phyloP scores from a whole-genome alignment of 2,888 invertebrate genomes.

The Eretmocerus hayati region DNA sequence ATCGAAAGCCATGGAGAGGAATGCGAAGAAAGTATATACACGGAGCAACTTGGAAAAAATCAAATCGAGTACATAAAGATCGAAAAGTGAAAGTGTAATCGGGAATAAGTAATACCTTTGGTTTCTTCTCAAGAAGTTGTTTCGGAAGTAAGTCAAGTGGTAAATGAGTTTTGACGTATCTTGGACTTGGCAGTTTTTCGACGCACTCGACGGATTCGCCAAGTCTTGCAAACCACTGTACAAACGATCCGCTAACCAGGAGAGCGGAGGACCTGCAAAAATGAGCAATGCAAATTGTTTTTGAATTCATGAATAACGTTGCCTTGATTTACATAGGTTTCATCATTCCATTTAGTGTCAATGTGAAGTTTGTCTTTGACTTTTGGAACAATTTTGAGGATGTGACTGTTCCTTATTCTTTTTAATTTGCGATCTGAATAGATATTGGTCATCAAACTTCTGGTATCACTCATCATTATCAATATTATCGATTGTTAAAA shows the following conservation, averaged over 20 bases:
- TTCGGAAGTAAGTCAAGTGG: slow-evolving; percentile 65
- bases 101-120: slow-evolving; percentile 55
- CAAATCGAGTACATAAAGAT: background rate
- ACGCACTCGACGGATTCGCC: slow-evolving; percentile 70
- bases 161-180: slow-evolving; percentile 70
- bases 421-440: too few relatives aligned
- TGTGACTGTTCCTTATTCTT: too few relatives aligned
- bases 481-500: too few relatives aligned
- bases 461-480: too few relatives aligned
- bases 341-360: background rate
- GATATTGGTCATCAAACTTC: too few relatives aligned
- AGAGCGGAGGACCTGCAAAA: slow-evolving; percentile 38
- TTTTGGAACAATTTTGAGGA: too few relatives aligned
- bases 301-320: background rate
- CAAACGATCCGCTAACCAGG: slow-evolving; percentile 37
- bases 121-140: slow-evolving; percentile 52
- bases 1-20: too few relatives aligned
- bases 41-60: too few relatives aligned
- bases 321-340: background rate
- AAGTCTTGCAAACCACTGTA: slow-evolving; percentile 43
- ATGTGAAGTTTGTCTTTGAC: too few relatives aligned
- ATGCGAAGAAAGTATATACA: background rate
- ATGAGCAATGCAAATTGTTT: too few relatives aligned
- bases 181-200: slow-evolving; percentile 60
- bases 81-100: slow-evolving; percentile 14